A percentile compares a stretch with the other conserved stretches of the same genome.
These are phyloP conservation scores for Drosophila navojoa DNA, from an alignment of 1,140 invertebrate genomes.

Conservation along the genomic window DNA sequence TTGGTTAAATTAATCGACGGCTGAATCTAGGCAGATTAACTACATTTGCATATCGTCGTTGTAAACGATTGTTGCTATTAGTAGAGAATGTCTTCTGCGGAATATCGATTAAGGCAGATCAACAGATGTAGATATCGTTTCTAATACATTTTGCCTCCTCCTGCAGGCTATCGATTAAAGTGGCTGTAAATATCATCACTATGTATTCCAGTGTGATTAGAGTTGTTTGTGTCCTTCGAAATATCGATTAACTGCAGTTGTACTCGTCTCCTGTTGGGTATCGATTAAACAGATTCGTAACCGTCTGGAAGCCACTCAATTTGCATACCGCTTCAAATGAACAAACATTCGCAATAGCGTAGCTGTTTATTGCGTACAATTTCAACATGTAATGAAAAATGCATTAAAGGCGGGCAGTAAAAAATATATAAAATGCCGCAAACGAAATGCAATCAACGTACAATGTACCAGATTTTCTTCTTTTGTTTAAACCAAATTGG, in stretches of 20 bases:
- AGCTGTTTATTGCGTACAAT: not conserved
- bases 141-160: too few species aligned
- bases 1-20: not conserved
- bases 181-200: too few species aligned
- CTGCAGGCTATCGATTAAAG: too few species aligned
- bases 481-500: constrained; percentile 14
- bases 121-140: too few species aligned
- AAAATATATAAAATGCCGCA: not conserved
- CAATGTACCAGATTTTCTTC: not conserved
- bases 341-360: not conserved
- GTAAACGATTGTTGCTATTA: not conserved
- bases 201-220: too few species aligned
- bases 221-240: too few species aligned
- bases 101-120: too few species aligned
- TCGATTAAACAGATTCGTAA: constrained; percentile 5
- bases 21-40: not conserved
- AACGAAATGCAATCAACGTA: constrained; percentile 5
- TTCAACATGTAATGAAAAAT: constrained; percentile 3
- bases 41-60: not conserved
- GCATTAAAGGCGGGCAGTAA: constrained; percentile 7
- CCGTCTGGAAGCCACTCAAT: not conserved
- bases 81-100: too few species aligned
- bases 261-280: constrained; percentile 2
- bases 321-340: not conserved
- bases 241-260: not conserved